These are phyloP conservation scores for Hypsopygia costalis DNA, from an alignment of 2,888 invertebrate genomes.

Conservation along the genomic window DNA sequence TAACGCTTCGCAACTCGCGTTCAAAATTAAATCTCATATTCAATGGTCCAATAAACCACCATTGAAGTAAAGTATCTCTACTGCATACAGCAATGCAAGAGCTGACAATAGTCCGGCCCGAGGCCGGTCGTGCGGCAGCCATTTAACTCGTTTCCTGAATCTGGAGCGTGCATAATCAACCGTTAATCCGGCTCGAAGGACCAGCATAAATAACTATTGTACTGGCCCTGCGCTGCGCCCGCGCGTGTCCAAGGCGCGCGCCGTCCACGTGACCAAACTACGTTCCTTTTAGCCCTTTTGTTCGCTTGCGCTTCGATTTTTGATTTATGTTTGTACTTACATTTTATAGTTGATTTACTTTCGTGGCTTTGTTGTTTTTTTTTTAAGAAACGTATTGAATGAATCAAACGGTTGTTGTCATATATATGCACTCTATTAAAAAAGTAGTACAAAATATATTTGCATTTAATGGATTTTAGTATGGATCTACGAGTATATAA, in stretches of 20 bases:
- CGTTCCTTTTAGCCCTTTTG: conserved; percentile 64
- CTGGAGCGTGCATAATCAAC: conserved; percentile 76
- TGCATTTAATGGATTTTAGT: too few species aligned
- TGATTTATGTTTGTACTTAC: conserved; percentile 27
- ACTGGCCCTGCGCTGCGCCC: conserved; percentile 63
- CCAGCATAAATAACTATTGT: conserved; percentile 46
- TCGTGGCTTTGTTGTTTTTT: neutral
- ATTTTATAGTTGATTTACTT: conserved; percentile 18
- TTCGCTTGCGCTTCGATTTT: conserved; percentile 39
- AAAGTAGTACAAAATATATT: too few species aligned
- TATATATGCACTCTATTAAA: too few species aligned
- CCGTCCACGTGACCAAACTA: conserved; percentile 70
- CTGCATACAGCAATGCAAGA: conserved; percentile 11
- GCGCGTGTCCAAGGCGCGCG: conserved; percentile 42
- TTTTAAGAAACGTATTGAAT: too few species aligned
- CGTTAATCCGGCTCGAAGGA: conserved; percentile 69
- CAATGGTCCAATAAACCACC: neutral
- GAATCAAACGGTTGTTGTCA: too few species aligned
- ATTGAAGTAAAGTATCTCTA: conserved; percentile 4
- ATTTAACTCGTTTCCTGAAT: conserved; percentile 65
- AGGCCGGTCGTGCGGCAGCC: conserved; percentile 48
- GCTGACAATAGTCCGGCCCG: conserved; percentile 44
- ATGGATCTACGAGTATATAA: too few species aligned
- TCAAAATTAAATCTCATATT: neutral
- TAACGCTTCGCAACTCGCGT: too few species aligned